A percentile compares a stretch with the other conserved stretches of the same genome.
Evolutionary conservation across 2,113 vertebrate species (phyloP).

Genomic region (Lasiurus cinereus): DNA sequence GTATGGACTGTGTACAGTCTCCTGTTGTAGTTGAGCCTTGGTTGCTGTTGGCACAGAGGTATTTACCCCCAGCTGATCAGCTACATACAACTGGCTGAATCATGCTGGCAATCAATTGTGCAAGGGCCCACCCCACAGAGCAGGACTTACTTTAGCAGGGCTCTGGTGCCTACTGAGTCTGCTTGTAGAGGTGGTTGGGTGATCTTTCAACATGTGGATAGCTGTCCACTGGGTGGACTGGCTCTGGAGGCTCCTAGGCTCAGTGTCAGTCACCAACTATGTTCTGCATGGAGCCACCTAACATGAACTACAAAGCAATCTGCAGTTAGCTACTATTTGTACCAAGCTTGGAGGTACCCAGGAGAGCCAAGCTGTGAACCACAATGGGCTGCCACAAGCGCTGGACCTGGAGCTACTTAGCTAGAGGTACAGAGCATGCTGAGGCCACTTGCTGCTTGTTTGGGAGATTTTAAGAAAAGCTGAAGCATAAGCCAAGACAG

Average conservation of each 20-base stretch:
- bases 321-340: not conserved
- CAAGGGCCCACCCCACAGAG: not conserved
- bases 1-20: not conserved
- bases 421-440: not conserved
- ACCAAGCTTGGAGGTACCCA: not conserved
- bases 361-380: not conserved
- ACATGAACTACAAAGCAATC: not conserved
- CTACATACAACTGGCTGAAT: not conserved
- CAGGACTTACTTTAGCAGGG: not conserved
- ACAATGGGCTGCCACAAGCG: not conserved
- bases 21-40: not conserved
- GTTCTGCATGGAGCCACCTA: not conserved
- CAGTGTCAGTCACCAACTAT: not conserved
- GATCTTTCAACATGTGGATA: not conserved
- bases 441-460: not conserved
- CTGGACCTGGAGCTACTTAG: not conserved
- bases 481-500: not conserved
- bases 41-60: not conserved
- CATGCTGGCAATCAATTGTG: not conserved
- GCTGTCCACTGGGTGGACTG: not conserved
- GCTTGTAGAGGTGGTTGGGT: not conserved
- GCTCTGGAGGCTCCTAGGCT: not conserved
- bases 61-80: not conserved
- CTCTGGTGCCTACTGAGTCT: not conserved
- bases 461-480: not conserved